A percentile compares a stretch with the other conserved stretches of the same genome.
Evolutionary conservation across 2,113 vertebrate genomes (phyloP).

Genomic region (Himantopus leucocephalus): DNA sequence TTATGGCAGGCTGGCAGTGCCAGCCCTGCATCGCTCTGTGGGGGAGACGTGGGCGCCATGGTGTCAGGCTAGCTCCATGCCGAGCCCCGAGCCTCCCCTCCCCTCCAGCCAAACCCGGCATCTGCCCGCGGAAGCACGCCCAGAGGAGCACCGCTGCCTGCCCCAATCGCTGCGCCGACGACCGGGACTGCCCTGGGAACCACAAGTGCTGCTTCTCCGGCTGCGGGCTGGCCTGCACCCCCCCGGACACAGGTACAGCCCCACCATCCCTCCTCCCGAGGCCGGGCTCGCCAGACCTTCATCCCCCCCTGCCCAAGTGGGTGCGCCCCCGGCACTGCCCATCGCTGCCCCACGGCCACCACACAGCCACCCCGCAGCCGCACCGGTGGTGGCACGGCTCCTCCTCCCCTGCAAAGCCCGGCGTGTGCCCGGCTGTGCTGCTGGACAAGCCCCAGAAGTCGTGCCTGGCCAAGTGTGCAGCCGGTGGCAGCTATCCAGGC

Average conservation of each 20-base stretch:
- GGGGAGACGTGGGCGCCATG: rapidly evolving
- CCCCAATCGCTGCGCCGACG: background rate
- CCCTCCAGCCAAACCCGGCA: background rate
- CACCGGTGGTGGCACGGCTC: background rate
- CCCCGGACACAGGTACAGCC: background rate
- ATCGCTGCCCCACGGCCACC: rapidly evolving
- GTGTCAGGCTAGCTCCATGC: background rate
- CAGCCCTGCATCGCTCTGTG: rapidly evolving
- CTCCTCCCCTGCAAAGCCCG: background rate
- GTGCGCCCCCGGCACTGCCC: rapidly evolving
- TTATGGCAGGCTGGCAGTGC: background rate
- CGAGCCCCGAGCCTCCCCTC: rapidly evolving
- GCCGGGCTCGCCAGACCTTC: background rate
- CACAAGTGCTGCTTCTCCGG: slow-evolving; percentile 37
- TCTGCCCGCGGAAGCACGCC: background rate
- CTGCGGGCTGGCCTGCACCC: slow-evolving; percentile 6
- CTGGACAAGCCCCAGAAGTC: background rate
- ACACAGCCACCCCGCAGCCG: rapidly evolving
- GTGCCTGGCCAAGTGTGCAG: background rate
- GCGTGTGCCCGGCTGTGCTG: rapidly evolving
- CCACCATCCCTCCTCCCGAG: rapidly evolving
- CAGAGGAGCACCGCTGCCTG: background rate
- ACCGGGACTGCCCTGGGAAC: background rate
- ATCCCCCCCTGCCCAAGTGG: rapidly evolving
- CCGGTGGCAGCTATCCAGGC: background rate